phyloP scores from a whole-genome alignment of 30 jellyfish, hydroid and myxozoan genomes.

The Aurelia coerulea region DNA sequence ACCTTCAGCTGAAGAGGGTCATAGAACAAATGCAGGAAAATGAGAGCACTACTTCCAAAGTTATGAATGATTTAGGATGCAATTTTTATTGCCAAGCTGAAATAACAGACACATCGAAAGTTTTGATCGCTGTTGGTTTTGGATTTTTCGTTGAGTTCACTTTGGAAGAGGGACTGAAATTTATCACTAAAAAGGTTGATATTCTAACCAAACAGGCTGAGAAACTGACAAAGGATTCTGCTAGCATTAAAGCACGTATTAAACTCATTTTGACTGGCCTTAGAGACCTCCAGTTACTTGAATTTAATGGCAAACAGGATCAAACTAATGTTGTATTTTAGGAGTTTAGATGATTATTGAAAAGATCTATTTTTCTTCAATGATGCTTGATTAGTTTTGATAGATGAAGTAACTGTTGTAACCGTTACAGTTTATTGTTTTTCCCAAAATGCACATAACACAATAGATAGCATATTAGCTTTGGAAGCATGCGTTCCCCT shows the following conservation, averaged over 20 bases:
- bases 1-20: constrained; percentile 69
- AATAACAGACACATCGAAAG: constrained; percentile 50
- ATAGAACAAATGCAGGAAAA: constrained; percentile 54
- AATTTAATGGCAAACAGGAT: constrained; percentile 3
- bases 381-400: no score
- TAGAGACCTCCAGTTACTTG: constrained; percentile 77
- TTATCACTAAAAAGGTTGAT: constrained; percentile 62
- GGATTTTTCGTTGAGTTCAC: constrained; percentile 94
- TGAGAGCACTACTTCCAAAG: constrained; percentile 10
- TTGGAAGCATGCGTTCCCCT: no score
- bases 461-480: no score
- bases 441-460: no score
- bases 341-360: no score
- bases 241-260: constrained; percentile 83
- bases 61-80: constrained; percentile 91
- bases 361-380: no score
- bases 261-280: constrained; percentile 80
- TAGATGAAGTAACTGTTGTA: no score
- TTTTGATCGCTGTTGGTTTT: constrained; percentile 80
- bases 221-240: constrained; percentile 63
- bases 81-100: constrained; percentile 91
- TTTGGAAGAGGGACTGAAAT: constrained; percentile 67
- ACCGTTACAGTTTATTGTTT: no score
- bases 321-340: no score
- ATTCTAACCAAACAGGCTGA: constrained; percentile 70